Conservation (phyloP, 1,140 invertebrate species). For the Olivierus martensii region DNA sequence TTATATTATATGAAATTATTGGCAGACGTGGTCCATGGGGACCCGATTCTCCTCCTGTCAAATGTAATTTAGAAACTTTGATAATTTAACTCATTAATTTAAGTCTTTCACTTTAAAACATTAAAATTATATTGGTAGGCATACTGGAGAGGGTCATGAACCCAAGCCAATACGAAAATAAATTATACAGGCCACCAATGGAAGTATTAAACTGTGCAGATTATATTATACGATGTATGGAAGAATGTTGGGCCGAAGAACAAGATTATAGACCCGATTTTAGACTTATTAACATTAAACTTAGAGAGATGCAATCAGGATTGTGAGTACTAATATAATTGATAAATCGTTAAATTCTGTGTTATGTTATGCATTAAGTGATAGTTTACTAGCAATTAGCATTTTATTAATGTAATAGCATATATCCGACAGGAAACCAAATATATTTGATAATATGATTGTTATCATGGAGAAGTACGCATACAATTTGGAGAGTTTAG, state of each 20-base stretch:
- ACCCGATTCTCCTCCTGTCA: slow-evolving; percentile 4
- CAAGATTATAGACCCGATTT: slow-evolving; percentile 70
- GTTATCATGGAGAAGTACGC: slow-evolving; percentile 79
- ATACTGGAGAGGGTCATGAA: slow-evolving; percentile 32
- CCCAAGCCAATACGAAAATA: slow-evolving; percentile 21
- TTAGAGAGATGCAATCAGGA: slow-evolving; percentile 76
- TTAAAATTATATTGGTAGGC: slow-evolving; percentile 23
- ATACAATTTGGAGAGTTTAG: slow-evolving; percentile 64
- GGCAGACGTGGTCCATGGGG: slow-evolving; percentile 53
- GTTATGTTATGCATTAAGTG: too few relatives aligned
- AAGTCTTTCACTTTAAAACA: too few relatives aligned
- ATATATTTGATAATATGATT: slow-evolving; percentile 78
- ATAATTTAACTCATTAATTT: too few relatives aligned
- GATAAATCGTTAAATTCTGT: too few relatives aligned
- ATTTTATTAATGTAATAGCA: too few relatives aligned
- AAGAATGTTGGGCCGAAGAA: slow-evolving; percentile 60
- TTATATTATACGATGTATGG: slow-evolving; percentile 50
- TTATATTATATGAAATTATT: slow-evolving; percentile 54
- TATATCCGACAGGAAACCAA: slow-evolving; percentile 44
- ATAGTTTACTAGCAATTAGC: too few relatives aligned
- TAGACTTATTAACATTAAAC: slow-evolving; percentile 50
- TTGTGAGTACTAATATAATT: slow-evolving; percentile 36
- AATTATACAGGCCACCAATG: slow-evolving; percentile 40
- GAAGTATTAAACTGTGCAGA: slow-evolving; percentile 37
- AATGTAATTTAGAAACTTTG: background rate